These are phyloP conservation scores for Ephialtes manifestator DNA, from an alignment of 2,888 invertebrate species.

Conservation along the genomic window DNA sequence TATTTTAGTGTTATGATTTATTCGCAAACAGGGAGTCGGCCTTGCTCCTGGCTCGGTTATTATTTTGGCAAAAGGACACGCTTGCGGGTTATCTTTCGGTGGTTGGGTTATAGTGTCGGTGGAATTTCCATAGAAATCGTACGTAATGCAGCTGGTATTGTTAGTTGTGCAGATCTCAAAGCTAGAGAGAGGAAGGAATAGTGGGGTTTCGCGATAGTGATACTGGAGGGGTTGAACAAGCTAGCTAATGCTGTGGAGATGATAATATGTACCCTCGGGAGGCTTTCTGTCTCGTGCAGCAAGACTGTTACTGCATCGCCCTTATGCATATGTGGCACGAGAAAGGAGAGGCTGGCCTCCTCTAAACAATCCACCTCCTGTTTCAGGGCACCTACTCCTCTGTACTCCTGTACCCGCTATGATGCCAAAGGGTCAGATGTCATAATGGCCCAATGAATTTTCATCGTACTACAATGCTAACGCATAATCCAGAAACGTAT, in stretches of 20 bases:
- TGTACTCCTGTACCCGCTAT: background rate
- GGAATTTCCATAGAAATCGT: conserved; percentile 79
- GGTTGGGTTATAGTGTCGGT: conserved; percentile 51
- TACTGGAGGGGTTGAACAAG: conserved; percentile 68
- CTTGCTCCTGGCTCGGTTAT: conserved; percentile 5
- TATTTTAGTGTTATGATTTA: conserved; percentile 19
- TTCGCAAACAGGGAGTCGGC: background rate
- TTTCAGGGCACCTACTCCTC: conserved; percentile 11
- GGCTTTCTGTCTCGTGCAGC: conserved; percentile 74
- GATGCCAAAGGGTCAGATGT: conserved; percentile 24
- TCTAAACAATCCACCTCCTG: background rate
- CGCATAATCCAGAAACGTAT: background rate
- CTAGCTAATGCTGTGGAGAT: conserved; percentile 75
- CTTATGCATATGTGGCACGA: conserved; percentile 52
- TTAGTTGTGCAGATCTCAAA: conserved; percentile 65
- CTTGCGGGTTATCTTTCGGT: conserved; percentile 58
- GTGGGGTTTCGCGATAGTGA: conserved; percentile 63
- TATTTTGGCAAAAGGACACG: conserved; percentile 40
- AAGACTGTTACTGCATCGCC: conserved; percentile 17
- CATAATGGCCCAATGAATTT: conserved; percentile 39
- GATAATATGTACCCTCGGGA: conserved; percentile 80
- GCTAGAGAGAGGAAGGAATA: conserved; percentile 2
- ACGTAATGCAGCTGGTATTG: conserved; percentile 75
- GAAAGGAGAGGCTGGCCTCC: conserved; percentile 43
- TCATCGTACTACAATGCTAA: background rate